Conservation (phyloP, 2,113 vertebrate genomes). For the Centropus bengalensis region DNA sequence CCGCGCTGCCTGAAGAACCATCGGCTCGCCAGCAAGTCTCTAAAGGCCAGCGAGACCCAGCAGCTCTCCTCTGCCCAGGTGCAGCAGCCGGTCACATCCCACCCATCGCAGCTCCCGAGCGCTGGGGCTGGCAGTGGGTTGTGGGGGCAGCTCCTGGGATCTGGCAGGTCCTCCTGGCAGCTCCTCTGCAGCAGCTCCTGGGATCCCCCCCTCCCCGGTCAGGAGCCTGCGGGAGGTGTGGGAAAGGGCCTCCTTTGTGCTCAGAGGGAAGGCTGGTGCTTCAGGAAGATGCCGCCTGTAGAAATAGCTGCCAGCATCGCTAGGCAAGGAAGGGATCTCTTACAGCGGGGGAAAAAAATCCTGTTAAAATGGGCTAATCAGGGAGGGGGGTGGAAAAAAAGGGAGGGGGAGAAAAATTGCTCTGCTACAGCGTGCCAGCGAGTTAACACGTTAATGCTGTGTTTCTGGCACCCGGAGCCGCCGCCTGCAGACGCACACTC, state of each 20-base stretch:
- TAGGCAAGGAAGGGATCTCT: neutral
- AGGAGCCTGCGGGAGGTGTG: neutral
- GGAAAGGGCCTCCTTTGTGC: neutral
- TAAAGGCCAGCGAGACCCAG: neutral
- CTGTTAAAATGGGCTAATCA: slow-evolving; percentile 20
- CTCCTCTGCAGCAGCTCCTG: neutral
- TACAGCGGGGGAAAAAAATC: neutral
- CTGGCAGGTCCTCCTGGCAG: too few species aligned
- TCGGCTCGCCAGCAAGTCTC: neutral
- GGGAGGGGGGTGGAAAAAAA: neutral
- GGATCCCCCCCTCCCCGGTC: slow-evolving; percentile 14
- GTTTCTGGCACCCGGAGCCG: neutral
- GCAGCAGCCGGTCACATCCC: neutral
- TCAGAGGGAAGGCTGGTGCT: neutral
- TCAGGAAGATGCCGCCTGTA: neutral
- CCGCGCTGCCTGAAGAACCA: neutral
- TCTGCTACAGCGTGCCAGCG: neutral
- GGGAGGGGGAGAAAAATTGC: neutral
- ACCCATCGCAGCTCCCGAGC: neutral
- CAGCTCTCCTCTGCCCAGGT: neutral
- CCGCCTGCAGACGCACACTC: neutral
- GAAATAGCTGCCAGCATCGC: neutral
- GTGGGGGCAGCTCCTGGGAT: neutral
- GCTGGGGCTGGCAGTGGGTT: neutral
- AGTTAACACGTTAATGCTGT: slow-evolving; percentile 28